phyloP scores from a whole-genome alignment of 2,888 invertebrate species.

The Agrypnus murinus region DNA sequence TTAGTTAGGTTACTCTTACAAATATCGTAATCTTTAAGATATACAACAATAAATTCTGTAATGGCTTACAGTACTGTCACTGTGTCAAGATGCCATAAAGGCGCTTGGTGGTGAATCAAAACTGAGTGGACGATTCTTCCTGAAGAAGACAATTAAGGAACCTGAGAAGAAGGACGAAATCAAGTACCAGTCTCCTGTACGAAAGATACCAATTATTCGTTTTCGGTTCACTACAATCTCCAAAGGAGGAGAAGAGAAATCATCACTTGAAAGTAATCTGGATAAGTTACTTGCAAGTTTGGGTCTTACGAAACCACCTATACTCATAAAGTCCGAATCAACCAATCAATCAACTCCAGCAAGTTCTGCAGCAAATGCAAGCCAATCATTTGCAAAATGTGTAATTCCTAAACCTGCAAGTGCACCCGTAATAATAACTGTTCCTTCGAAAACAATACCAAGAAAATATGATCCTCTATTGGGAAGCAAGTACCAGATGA shows the following conservation, averaged over 20 bases:
- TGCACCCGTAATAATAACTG: background rate
- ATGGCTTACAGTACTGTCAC: constrained; percentile 68
- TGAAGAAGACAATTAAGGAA: constrained; percentile 54
- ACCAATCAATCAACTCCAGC: background rate
- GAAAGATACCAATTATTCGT: constrained; percentile 58
- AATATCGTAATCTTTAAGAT: too few species aligned
- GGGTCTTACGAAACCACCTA: constrained; percentile 31
- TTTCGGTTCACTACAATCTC: constrained; percentile 58
- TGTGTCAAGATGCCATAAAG: constrained; percentile 69
- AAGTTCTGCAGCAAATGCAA: constrained; percentile 3
- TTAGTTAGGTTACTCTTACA: too few species aligned
- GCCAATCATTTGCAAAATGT: background rate
- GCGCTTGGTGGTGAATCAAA: constrained; percentile 61
- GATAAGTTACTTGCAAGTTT: constrained; percentile 52
- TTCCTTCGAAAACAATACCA: background rate
- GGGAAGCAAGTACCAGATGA: constrained; percentile 46
- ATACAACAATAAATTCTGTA: constrained; percentile 16
- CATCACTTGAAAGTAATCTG: constrained; percentile 45
- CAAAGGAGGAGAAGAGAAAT: constrained; percentile 52
- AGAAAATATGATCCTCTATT: constrained; percentile 25
- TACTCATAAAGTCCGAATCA: too few species aligned
- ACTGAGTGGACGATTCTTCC: constrained; percentile 62
- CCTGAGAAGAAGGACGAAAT: constrained; percentile 48
- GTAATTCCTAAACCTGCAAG: background rate
- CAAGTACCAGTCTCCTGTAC: constrained; percentile 60